A percentile compares a stretch with the other conserved stretches of the same genome.
phyloP scores from a whole-genome alignment of 1,140 invertebrate genomes.

The Drosophila navojoa region DNA sequence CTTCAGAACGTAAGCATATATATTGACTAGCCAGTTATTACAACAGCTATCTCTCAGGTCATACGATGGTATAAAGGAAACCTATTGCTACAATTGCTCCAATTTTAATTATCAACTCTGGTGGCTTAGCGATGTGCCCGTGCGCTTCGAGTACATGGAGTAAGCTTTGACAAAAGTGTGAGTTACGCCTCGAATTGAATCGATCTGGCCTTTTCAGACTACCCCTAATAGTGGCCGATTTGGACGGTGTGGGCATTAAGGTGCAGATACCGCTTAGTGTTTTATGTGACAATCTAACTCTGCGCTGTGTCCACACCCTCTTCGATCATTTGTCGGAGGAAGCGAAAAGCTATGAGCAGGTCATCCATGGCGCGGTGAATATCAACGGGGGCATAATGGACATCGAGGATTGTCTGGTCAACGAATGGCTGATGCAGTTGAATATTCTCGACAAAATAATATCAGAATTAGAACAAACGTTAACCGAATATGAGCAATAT shows the following conservation, averaged over 20 bases:
- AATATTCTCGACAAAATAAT: conserved; percentile 50
- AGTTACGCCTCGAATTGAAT: neutral
- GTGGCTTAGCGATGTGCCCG: conserved; percentile 64
- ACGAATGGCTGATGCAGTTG: conserved; percentile 62
- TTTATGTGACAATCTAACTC: conserved; percentile 59
- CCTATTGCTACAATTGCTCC: conserved; percentile 51
- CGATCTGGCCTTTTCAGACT: conserved; percentile 23
- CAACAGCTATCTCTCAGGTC: conserved; percentile 26
- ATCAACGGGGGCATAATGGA: conserved; percentile 59
- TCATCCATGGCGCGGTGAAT: neutral
- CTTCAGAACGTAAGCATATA: conserved; percentile 59
- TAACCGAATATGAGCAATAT: conserved; percentile 3
- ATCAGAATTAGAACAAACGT: conserved; percentile 25
- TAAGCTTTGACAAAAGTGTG: conserved; percentile 15
- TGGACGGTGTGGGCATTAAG: conserved; percentile 36
- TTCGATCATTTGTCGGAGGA: conserved; percentile 66
- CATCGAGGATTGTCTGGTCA: conserved; percentile 57
- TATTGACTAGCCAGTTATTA: neutral
- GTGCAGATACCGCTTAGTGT: conserved; percentile 61
- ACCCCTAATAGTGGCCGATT: conserved; percentile 50
- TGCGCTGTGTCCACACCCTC: conserved; percentile 60
- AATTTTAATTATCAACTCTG: conserved; percentile 66
- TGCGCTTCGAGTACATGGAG: conserved; percentile 58
- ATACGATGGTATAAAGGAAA: conserved; percentile 27
- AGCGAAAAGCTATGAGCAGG: conserved; percentile 45